Base-by-base conservation (phyloP, 2,797 vertebrate species). In the Vespertilio murinus region DNA sequence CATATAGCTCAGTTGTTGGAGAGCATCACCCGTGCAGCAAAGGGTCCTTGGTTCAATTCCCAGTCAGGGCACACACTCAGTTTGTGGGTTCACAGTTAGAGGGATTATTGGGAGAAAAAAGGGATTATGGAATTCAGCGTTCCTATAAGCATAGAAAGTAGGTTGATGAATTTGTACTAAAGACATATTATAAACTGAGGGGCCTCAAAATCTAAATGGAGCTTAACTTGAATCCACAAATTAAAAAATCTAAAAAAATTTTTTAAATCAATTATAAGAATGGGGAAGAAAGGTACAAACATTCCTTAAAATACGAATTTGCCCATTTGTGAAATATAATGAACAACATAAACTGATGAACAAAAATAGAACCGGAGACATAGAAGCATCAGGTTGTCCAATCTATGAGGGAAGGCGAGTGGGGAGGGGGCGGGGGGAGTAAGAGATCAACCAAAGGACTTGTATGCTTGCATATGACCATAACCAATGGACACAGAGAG, bases 201-300 rank as follows among this genome's bases (percentile, higher is more conserved):
- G 25, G 18, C 38, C 67, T 75, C 59, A 77, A 92, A 96, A 85
- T 93, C 74, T 79, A 93, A 93, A 85, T 85, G 67, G 52, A 88
- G 52, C n/a, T 93, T 88, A 94, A 90, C 80, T 28, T 88, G 33
- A 83, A 94, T 74, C 42, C 71, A 88, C 14, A 11, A 65, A 88
- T 5, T 84, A 70, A 80, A 81, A 83, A 61, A 88, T 84, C 56
- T 28, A 22, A 47, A 47, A 81, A 73, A n/a, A 16, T 1, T 30
- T 14, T 61, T 61, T 30, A 88, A 94, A 79, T 42, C 20, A 81
- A 52, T 70, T 85, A n/a, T 61, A 79, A 79, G 65, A 91, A 90
- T 11, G 25, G 25, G 30, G 8, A 82, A 25, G 52, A 94, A 90
- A 86, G 38, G 80, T 78, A 84, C 5, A 79, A 18, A 65, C 38